Percentiles rank a stretch among this genome's conserved stretches.
These are phyloP conservation scores for Phyllotis vaccarum DNA, from an alignment of 2,797 vertebrate species.

Conservation along the genomic window DNA sequence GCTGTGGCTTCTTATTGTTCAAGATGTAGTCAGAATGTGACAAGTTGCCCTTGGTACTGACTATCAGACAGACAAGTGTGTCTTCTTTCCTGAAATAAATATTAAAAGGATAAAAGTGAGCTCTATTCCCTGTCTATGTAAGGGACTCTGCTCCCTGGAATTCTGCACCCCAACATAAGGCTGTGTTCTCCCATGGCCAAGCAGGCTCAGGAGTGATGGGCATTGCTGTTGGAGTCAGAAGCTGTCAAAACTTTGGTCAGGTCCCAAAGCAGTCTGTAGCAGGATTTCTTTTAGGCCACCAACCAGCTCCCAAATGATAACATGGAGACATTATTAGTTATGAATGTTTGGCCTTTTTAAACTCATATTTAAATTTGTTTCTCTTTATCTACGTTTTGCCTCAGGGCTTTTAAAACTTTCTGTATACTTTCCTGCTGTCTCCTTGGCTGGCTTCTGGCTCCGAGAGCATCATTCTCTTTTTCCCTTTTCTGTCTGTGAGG, in stretches of 20 bases:
- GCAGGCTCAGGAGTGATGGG: neutral
- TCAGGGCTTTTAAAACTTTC: no score
- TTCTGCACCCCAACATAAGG: neutral
- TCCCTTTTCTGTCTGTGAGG: neutral
- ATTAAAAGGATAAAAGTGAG: neutral
- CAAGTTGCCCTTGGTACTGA: neutral
- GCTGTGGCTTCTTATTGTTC: neutral
- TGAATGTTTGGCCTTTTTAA: no score
- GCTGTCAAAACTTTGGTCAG: neutral
- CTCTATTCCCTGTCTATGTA: neutral
- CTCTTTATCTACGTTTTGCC: no score
- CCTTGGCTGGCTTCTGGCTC: no score
- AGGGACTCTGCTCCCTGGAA: neutral
- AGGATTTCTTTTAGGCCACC: no score
- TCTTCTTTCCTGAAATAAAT: constrained; percentile 18
- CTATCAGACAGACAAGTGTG: neutral
- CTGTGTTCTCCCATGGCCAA: neutral
- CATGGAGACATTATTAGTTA: no score
- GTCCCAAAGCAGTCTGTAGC: neutral
- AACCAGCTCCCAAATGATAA: no score
- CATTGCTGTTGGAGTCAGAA: neutral
- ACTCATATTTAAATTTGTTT: no score
- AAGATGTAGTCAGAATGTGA: neutral
- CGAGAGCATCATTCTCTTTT: no score
- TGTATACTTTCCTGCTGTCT: no score